Evolutionary conservation across 2,888 invertebrate genomes (phyloP).

Genomic region (Apoda limacodes): DNA sequence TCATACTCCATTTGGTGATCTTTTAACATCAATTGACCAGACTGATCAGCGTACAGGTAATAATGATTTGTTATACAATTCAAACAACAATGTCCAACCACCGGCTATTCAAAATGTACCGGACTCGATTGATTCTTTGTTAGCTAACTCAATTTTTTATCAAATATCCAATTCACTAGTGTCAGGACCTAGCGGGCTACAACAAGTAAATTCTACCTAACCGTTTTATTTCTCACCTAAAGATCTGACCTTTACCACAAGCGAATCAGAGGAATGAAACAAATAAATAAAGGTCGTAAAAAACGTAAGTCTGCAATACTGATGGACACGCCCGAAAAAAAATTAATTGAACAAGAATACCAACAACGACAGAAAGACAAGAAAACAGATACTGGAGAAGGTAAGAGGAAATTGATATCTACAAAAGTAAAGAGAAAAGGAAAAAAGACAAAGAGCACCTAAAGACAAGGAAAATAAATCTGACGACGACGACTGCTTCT

Average conservation of each 20-base stretch:
- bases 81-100: background rate
- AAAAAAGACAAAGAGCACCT: slow-evolving; percentile 9
- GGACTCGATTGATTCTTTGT: slow-evolving; percentile 4
- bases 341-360: slow-evolving; percentile 17
- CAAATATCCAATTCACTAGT: slow-evolving; percentile 6
- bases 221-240: background rate
- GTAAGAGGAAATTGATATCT: slow-evolving; percentile 10
- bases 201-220: slow-evolving; percentile 3
- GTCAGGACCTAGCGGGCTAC: slow-evolving; percentile 12
- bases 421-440: slow-evolving; percentile 7
- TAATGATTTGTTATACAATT: no score
- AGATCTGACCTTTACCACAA: slow-evolving; percentile 18
- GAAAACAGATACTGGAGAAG: slow-evolving; percentile 12
- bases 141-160: slow-evolving; percentile 3
- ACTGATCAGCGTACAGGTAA: background rate
- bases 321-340: slow-evolving; percentile 16
- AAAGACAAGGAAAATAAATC: slow-evolving; percentile 12
- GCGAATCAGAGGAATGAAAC: slow-evolving; percentile 13
- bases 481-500: slow-evolving; percentile 9
- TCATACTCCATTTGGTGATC: slow-evolving; percentile 4
- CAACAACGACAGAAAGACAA: slow-evolving; percentile 15
- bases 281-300: slow-evolving; percentile 13
- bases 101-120: slow-evolving; percentile 3
- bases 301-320: slow-evolving; percentile 13
- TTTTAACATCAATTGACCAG: slow-evolving; percentile 1